Evolutionary conservation across 30 jellyfish, hydroid and myxozoan species (phyloP).

Genomic region (Hydra vulgaris): DNA sequence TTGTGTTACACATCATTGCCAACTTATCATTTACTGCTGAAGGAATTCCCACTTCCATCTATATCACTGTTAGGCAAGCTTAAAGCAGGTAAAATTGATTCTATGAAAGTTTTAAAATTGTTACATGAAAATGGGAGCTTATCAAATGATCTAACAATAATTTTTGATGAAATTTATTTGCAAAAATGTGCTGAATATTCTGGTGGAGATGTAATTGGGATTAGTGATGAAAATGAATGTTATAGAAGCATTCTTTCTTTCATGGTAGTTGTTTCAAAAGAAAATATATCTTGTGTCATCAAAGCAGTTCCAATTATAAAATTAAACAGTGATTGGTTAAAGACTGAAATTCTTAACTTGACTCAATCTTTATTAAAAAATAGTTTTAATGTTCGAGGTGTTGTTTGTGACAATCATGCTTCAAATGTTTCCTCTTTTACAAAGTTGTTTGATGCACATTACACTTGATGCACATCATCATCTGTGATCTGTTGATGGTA

Average conservation of each 20-base stretch:
- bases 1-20: conserved; percentile 3
- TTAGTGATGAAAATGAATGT: neutral
- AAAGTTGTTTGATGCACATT: too few relatives aligned
- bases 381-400: conserved; percentile 1
- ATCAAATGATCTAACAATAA: neutral
- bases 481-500: too few relatives aligned
- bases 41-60: conserved; percentile 12
- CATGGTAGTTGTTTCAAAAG: conserved; percentile 12
- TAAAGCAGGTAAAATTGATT: conserved; percentile 1
- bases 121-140: neutral
- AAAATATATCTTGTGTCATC: conserved; percentile 4
- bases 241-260: conserved; percentile 13
- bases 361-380: conserved; percentile 1
- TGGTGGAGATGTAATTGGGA: neutral
- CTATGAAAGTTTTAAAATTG: neutral
- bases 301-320: neutral
- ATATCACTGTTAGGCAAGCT: conserved; percentile 16
- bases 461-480: too few relatives aligned
- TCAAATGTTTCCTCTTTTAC: too few relatives aligned
- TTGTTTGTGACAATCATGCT: conserved; percentile 11
- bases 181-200: conserved; percentile 8
- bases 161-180: conserved; percentile 3
- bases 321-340: conserved; percentile 3
- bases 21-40: conserved; percentile 6
- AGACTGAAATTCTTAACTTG: conserved; percentile 7